Evolutionary conservation across 1,140 invertebrate species (phyloP).

Genomic region (Orius laevigatus): DNA sequence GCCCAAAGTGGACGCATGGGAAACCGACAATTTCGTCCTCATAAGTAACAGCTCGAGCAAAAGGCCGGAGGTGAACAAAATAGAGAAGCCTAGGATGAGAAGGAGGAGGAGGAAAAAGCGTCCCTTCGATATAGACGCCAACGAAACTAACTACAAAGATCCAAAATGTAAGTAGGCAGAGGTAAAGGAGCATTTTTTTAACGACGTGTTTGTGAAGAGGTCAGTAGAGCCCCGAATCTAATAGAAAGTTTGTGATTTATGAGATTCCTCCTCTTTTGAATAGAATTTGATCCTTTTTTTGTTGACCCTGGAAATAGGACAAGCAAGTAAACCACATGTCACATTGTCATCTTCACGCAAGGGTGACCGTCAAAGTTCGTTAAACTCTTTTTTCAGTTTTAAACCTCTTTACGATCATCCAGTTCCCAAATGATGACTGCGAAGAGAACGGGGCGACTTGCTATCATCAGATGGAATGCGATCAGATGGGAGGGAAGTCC

Average conservation of each 20-base stretch:
- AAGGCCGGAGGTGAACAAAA: background rate
- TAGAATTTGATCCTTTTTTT: too few relatives aligned
- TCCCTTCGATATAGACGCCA: background rate
- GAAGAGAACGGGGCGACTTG: constrained; percentile 42
- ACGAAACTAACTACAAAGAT: constrained; percentile 5
- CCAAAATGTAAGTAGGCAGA: constrained; percentile 13
- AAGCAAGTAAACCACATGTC: too few relatives aligned
- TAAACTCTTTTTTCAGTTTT: constrained; percentile 30
- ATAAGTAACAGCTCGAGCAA: constrained; percentile 1
- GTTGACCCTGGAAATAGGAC: too few relatives aligned
- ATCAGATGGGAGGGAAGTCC: constrained; percentile 35
- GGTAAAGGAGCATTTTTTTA: too few relatives aligned
- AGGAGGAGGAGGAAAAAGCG: constrained; percentile 3
- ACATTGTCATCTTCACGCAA: too few relatives aligned
- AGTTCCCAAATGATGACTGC: constrained; percentile 49
- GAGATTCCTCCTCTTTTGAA: too few relatives aligned
- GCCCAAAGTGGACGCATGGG: background rate
- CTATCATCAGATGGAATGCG: constrained; percentile 46
- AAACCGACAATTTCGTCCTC: background rate
- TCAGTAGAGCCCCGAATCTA: too few relatives aligned
- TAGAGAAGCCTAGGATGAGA: background rate
- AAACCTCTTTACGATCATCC: constrained; percentile 52
- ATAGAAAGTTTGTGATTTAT: too few relatives aligned
- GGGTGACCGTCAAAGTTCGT: too few relatives aligned
- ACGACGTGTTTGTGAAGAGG: too few relatives aligned